These are phyloP conservation scores for Drosophila subquinaria DNA, from an alignment of 2,888 invertebrate species.

Conservation along the genomic window DNA sequence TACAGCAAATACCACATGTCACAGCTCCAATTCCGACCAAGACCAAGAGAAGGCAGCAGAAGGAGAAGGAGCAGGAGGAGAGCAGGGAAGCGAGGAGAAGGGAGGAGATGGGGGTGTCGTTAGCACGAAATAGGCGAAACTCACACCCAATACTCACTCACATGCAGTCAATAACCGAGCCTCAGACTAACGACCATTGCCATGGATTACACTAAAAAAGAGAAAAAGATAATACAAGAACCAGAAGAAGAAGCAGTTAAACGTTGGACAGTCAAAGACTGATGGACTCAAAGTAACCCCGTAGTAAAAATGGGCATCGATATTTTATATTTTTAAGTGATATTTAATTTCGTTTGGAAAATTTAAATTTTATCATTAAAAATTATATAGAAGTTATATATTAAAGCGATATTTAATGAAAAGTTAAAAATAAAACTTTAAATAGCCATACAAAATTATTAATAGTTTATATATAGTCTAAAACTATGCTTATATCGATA, in stretches of 20 bases:
- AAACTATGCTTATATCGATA: too few species aligned
- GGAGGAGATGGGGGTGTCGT: neutral
- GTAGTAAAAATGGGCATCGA: neutral
- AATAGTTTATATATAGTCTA: too few species aligned
- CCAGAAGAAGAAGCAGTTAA: neutral
- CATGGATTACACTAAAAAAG: conserved; percentile 49
- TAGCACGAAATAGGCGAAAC: conserved; percentile 3
- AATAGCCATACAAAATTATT: too few species aligned
- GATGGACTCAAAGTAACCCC: conserved; percentile 1
- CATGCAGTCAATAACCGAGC: conserved; percentile 66
- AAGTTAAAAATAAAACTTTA: too few species aligned
- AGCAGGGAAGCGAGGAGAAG: too few species aligned
- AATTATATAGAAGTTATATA: too few species aligned
- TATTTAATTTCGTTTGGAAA: too few species aligned
- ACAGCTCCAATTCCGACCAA: conserved; percentile 23
- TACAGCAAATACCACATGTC: conserved; percentile 78
- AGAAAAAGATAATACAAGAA: neutral
- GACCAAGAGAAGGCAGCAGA: neutral
- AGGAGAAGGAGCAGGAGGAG: neutral
- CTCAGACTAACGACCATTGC: conserved; percentile 64
- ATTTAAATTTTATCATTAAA: too few species aligned
- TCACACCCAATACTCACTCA: neutral
- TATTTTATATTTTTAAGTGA: too few species aligned
- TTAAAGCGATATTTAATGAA: too few species aligned
- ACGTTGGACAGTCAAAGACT: neutral